Base-by-base conservation (phyloP, 1,140 invertebrate species). In the Drosophila jambulina region DNA sequence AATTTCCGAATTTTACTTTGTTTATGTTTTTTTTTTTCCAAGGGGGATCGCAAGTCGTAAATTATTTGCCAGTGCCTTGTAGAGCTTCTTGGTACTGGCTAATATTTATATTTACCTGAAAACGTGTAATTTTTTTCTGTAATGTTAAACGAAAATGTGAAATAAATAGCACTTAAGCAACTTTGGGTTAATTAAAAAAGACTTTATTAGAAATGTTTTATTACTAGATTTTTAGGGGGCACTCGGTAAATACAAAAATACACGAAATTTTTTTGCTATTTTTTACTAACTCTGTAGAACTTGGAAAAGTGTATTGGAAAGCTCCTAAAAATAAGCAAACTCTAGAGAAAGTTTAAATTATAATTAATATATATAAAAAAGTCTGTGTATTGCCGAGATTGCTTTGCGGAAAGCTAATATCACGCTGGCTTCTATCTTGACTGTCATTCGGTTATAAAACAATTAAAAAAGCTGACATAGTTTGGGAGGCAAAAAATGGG, bases 391-490 rank as follows among this genome's bases (percentile, higher is more conserved):
- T 49, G n/a, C n/a, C 17, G 19, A 36, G 29, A 15, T 53, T 34
- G 21, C 19, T 34, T 34, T 34, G 46, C 23, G 10, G 7, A 51
- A 3, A 21, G 32, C 32, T 38, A 2, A 38, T 8, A 38, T 54
- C 21, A 54, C 17, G 8, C 21, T 54, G 32, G 15, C 34, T 54
- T 23, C 32, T 54, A 23, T 38, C 8, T 36, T 38, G 19, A 38
- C 21, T 38, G 34, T 36, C 53, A 38, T 38, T 54, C 21, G 5
- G 23, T 23, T 54, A 38, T 38, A 51, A 51, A 13, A 4, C 25
- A 32, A 23, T n/a, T 10, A 54, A 54, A 36, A 38, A 38, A 56
- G 21, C 34, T 56, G 36, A 56, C 53, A 19, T 23, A 25, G 21
- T 38, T 54, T 8, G 19, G 29, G 0, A 12, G 17, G 23, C 17